A percentile compares a stretch with the other conserved stretches of the same genome.
These are phyloP conservation scores for Trichonephila clavata DNA, from an alignment of 1,140 invertebrate species.

Conservation along the genomic window DNA sequence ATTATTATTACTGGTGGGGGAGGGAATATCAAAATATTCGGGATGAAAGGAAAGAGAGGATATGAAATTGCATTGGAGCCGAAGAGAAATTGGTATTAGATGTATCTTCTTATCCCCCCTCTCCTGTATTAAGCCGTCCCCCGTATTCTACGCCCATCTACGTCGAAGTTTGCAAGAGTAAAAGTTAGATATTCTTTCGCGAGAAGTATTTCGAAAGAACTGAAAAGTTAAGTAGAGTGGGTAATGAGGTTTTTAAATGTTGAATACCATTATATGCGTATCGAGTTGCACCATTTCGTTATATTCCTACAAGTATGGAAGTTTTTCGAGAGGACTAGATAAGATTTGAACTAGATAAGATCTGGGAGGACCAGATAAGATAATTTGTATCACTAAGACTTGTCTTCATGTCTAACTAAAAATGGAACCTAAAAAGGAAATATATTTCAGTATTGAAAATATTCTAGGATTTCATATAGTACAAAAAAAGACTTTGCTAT, in stretches of 20 bases:
- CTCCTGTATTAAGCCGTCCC: neutral
- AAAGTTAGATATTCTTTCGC: constrained; percentile 23
- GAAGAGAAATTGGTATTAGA: constrained; percentile 36
- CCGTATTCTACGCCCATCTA: neutral
- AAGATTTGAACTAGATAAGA: no score
- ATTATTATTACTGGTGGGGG: constrained; percentile 45
- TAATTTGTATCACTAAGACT: no score
- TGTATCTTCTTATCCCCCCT: neutral
- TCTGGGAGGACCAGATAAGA: no score
- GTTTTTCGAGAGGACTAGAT: no score
- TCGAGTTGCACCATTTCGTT: no score
- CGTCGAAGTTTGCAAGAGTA: neutral
- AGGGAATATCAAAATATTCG: neutral
- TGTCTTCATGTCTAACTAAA: no score
- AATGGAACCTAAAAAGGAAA: no score
- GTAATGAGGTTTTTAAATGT: constrained; percentile 5
- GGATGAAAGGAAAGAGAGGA: constrained; percentile 26
- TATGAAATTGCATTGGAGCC: constrained; percentile 47
- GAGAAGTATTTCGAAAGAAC: neutral
- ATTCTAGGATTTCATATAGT: no score
- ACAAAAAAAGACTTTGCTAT: no score
- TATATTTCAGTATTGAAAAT: no score
- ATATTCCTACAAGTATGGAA: no score
- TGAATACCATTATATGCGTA: no score
- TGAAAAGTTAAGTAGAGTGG: neutral